phyloP scores from a whole-genome alignment of 2,888 invertebrate genomes.

The Entomobrya multifasciata region DNA sequence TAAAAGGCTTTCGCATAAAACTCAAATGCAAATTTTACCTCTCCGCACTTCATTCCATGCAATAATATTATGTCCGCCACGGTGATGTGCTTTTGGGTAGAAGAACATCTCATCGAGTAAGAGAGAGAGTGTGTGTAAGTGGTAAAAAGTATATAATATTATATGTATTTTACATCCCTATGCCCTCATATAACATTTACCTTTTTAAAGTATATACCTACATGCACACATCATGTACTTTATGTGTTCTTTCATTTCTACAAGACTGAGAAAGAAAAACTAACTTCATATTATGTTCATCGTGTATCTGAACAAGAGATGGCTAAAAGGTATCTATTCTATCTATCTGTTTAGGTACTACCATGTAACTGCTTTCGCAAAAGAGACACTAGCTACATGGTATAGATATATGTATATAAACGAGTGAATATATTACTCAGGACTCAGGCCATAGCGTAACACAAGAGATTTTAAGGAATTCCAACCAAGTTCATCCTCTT shows the following conservation, averaged over 20 bases:
- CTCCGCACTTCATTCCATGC: conserved; percentile 70
- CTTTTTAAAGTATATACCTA: conserved; percentile 9
- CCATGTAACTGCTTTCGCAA: background rate
- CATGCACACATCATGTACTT: conserved; percentile 21
- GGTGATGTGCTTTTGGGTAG: conserved; percentile 24
- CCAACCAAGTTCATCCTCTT: conserved; percentile 70
- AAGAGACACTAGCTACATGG: no score
- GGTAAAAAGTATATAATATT: conserved; percentile 39
- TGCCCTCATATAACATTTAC: background rate
- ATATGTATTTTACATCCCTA: background rate
- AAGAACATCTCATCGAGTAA: conserved; percentile 19
- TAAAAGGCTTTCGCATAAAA: conserved; percentile 70
- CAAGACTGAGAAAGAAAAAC: conserved; percentile 63
- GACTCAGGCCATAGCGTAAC: conserved; percentile 51
- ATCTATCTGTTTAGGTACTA: conserved; percentile 14
- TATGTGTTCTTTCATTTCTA: conserved; percentile 52
- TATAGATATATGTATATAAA: no score
- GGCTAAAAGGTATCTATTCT: conserved; percentile 19
- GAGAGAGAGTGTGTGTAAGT: no score
- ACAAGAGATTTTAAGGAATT: conserved; percentile 71
- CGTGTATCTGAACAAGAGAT: background rate
- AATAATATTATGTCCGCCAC: conserved; percentile 55
- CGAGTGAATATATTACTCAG: conserved; percentile 58
- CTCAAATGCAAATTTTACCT: conserved; percentile 71
- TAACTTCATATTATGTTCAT: background rate